Evolutionary conservation across 2,797 vertebrate genomes (phyloP).

Genomic region (Lophotriccus pileatus): DNA sequence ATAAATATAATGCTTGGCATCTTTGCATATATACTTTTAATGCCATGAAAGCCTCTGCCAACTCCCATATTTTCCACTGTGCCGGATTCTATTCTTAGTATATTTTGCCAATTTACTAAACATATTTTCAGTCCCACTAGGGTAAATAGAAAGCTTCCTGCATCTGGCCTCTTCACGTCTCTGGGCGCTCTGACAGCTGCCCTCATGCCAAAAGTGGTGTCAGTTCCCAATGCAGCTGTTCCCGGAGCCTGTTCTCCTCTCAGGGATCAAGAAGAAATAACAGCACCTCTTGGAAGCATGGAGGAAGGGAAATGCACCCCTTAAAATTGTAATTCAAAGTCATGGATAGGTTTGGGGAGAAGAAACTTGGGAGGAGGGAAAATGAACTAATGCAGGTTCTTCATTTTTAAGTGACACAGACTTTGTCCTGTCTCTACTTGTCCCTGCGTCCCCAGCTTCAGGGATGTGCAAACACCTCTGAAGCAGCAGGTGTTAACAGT

Average conservation of each 20-base stretch:
- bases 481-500: background rate
- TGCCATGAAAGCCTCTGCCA: slow-evolving; percentile 23
- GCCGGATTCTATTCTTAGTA: background rate
- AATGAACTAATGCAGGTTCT: background rate
- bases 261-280: background rate
- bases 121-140: slow-evolving; percentile 34
- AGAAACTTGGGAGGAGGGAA: background rate
- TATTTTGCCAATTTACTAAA: slow-evolving; percentile 38
- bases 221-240: background rate
- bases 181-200: background rate
- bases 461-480: background rate
- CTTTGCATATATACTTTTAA: background rate
- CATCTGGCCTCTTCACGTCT: background rate
- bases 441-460: background rate
- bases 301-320: background rate
- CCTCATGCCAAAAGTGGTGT: background rate
- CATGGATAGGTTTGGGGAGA: background rate
- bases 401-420: background rate
- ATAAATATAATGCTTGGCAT: slow-evolving; percentile 44
- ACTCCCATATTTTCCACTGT: slow-evolving; percentile 23
- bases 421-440: background rate
- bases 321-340: background rate
- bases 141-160: slow-evolving; percentile 21
- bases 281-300: background rate
- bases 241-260: background rate